Evolutionary conservation across 2,797 vertebrate species (phyloP).

Genomic region (Tapera naevia): DNA sequence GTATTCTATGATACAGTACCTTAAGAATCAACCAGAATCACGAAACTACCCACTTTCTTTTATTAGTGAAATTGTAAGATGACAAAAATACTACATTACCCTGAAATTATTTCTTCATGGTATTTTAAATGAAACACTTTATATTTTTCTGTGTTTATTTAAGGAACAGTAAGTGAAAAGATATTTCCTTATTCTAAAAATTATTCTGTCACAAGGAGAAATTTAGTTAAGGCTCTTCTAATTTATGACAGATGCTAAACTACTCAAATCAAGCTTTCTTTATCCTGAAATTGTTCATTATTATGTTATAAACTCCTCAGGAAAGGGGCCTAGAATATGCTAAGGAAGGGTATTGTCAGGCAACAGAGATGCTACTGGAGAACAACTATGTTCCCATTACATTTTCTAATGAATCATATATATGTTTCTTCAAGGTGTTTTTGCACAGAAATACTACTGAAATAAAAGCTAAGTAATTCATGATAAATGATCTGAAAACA

Average conservation of each 20-base stretch:
- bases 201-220: neutral
- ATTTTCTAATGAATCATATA: neutral
- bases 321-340: neutral
- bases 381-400: neutral
- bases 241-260: neutral
- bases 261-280: neutral
- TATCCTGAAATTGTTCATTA: neutral
- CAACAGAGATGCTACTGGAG: neutral
- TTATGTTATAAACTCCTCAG: neutral
- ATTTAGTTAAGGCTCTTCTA: neutral
- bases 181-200: neutral
- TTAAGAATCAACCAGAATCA: neutral
- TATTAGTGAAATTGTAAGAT: neutral
- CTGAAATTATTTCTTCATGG: neutral
- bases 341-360: neutral
- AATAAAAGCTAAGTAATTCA: neutral
- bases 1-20: neutral
- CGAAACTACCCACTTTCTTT: neutral
- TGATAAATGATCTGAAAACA: neutral
- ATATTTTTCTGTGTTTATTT: neutral
- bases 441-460: neutral
- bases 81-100: neutral
- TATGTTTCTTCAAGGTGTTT: neutral
- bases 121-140: neutral
- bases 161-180: neutral